These are phyloP conservation scores for Oikopleura albicans DNA, from an alignment of 23 tunicate species.

Conservation along the genomic window DNA sequence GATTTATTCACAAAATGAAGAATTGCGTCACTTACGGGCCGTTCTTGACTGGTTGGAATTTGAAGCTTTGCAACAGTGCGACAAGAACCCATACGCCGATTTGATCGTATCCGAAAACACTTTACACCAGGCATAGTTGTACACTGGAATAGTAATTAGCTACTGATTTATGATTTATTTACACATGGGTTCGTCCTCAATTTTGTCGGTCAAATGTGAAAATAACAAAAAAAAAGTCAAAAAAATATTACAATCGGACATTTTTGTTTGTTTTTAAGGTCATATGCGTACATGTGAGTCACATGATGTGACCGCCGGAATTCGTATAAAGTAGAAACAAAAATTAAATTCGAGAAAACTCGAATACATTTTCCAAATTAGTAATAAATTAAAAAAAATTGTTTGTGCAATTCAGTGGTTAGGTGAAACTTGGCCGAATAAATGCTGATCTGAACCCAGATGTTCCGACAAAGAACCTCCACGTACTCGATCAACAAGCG, in stretches of 20 bases:
- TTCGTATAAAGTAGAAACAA: too few species aligned
- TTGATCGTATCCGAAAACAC: neutral
- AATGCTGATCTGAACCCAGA: neutral
- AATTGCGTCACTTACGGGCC: conserved; percentile 1
- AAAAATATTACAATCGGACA: too few species aligned
- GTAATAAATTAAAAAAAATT: neutral
- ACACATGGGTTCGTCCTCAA: too few species aligned
- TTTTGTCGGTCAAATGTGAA: too few species aligned
- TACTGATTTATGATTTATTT: too few species aligned
- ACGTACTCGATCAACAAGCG: conserved; percentile 6
- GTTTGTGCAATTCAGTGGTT: neutral
- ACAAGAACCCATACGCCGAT: neutral
- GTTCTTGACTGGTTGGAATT: neutral
- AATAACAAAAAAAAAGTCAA: too few species aligned
- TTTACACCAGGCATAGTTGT: neutral
- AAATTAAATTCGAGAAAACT: too few species aligned
- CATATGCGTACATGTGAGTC: too few species aligned
- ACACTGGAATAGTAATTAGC: too few species aligned
- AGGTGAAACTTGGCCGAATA: neutral
- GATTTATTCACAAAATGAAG: neutral
- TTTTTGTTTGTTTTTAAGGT: too few species aligned
- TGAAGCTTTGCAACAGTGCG: neutral
- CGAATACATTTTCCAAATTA: neutral
- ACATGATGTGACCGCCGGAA: too few species aligned
- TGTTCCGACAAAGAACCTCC: neutral